Percentiles rank a stretch among this genome's conserved stretches.
These are phyloP conservation scores for Taxidea taxus DNA, from an alignment of 2,113 vertebrate species.

Conservation along the genomic window DNA sequence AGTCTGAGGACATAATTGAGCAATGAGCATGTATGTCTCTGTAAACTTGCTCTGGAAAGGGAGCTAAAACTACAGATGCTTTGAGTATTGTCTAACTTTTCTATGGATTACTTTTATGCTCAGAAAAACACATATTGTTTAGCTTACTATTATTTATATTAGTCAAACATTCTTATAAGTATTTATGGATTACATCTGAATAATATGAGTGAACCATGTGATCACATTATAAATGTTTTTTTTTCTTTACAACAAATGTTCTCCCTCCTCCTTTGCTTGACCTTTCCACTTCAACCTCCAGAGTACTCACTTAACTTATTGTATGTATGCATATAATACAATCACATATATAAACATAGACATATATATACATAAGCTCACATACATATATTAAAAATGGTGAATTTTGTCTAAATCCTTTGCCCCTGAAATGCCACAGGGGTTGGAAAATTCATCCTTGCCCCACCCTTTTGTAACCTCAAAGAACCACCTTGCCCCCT, in stretches of 20 bases:
- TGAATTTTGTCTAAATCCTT: background rate
- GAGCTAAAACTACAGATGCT: background rate
- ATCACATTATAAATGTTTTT: background rate
- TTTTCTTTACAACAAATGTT: background rate
- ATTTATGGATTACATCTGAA: background rate
- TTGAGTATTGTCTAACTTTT: background rate
- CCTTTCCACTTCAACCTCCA: background rate
- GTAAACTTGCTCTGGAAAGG: background rate
- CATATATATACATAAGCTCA: background rate
- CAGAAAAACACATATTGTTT: background rate
- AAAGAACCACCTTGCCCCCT: background rate
- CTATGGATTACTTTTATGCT: background rate
- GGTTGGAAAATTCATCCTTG: background rate
- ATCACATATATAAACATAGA: background rate
- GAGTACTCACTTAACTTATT: background rate
- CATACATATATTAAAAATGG: no score
- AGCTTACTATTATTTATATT: background rate
- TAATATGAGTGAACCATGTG: background rate
- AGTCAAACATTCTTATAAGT: background rate
- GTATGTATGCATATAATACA: background rate
- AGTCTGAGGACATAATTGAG: background rate
- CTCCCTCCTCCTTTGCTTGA: background rate
- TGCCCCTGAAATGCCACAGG: background rate
- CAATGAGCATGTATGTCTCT: background rate
- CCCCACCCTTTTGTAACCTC: background rate